Conservation (phyloP, 2,888 invertebrate species). For the Beris chalybata region DNA sequence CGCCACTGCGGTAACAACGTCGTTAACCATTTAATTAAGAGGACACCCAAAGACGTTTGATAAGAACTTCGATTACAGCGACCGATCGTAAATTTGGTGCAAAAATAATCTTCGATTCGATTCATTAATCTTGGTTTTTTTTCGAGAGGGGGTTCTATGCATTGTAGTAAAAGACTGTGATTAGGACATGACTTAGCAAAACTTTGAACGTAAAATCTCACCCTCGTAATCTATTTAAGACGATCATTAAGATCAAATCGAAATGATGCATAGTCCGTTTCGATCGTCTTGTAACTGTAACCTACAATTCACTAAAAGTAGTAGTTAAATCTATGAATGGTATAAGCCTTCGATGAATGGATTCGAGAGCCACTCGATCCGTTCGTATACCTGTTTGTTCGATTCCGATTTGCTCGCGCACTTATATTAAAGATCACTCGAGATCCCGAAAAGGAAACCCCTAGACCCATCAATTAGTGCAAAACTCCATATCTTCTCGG, state of each 20-base stretch:
- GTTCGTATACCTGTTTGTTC: not conserved
- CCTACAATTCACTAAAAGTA: constrained; percentile 36
- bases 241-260: constrained; percentile 15
- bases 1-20: constrained; percentile 22
- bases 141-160: too few species aligned
- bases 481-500: constrained; percentile 32
- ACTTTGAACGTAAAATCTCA: not conserved
- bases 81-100: too few species aligned
- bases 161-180: constrained; percentile 10
- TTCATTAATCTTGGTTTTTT: constrained; percentile 4
- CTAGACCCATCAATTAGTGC: constrained; percentile 39
- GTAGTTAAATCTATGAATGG: constrained; percentile 37
- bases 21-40: constrained; percentile 31
- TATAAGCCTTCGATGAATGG: constrained; percentile 26
- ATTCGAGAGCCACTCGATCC: constrained; percentile 20
- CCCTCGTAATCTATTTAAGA: constrained; percentile 12
- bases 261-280: not conserved
- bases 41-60: constrained; percentile 24
- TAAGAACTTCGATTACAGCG: not conserved
- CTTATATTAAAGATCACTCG: not conserved
- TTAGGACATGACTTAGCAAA: constrained; percentile 22
- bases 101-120: not conserved
- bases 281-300: constrained; percentile 31
- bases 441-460: constrained; percentile 3
- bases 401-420: not conserved